Evolutionary conservation across 2,113 vertebrate species (phyloP).

Genomic region (Alces alces): DNA sequence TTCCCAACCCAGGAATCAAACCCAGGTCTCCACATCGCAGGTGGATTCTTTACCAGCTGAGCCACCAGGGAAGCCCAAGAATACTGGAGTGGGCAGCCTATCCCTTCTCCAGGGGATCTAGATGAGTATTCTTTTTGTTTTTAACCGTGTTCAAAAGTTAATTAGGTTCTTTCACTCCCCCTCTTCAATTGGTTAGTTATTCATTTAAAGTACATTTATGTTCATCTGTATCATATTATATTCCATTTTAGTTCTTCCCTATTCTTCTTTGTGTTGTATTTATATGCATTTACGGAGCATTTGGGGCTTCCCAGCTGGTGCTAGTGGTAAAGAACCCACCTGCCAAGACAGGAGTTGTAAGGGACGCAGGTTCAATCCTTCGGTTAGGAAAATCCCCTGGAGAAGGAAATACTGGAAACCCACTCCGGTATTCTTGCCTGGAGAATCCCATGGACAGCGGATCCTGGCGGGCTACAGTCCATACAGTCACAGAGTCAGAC

Average conservation of each 20-base stretch:
- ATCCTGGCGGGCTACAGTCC: background rate
- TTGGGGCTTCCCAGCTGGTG: background rate
- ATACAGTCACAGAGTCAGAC: background rate
- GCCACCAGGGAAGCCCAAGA: background rate
- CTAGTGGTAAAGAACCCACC: background rate
- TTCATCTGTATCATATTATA: background rate
- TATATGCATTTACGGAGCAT: background rate
- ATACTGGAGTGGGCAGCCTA: background rate
- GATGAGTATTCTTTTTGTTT: background rate
- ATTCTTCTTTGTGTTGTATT: background rate
- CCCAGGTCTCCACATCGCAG: background rate
- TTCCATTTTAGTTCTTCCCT: background rate
- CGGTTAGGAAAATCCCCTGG: background rate
- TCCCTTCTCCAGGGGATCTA: background rate
- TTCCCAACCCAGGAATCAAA: background rate
- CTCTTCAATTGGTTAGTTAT: background rate
- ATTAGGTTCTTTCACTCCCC: background rate
- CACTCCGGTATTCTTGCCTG: background rate
- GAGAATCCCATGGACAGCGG: background rate
- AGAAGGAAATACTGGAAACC: background rate
- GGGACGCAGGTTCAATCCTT: background rate
- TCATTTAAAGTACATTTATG: background rate
- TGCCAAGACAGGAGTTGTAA: background rate
- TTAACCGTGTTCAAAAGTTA: background rate
- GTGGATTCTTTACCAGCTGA: background rate